These are phyloP conservation scores for Potorous gilbertii DNA, from an alignment of 2,797 vertebrate genomes.

Conservation along the genomic window DNA sequence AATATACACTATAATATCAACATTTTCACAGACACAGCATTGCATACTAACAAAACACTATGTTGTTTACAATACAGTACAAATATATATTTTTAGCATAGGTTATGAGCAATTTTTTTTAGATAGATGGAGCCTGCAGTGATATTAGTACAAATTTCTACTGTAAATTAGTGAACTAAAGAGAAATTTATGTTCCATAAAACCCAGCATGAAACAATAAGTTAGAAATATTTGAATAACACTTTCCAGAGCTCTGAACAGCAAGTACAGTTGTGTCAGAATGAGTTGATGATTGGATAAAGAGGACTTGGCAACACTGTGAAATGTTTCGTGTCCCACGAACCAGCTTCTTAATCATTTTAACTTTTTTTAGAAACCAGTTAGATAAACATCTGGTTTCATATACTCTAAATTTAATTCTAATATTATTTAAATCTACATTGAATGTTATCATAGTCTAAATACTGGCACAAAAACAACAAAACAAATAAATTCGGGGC, in stretches of 20 bases:
- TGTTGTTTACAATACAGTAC: slow-evolving; percentile 72
- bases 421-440: background rate
- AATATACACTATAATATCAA: slow-evolving; percentile 69
- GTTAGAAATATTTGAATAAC: slow-evolving; percentile 80
- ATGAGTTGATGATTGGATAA: slow-evolving; percentile 59
- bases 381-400: slow-evolving; percentile 1
- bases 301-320: background rate
- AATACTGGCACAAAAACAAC: slow-evolving; percentile 35
- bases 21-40: slow-evolving; percentile 75
- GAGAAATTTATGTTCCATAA: slow-evolving; percentile 82
- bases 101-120: slow-evolving; percentile 81
- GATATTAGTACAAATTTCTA: slow-evolving; percentile 79
- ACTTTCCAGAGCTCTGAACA: slow-evolving; percentile 74
- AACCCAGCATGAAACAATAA: slow-evolving; percentile 78
- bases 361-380: background rate
- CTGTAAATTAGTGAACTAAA: slow-evolving; percentile 80
- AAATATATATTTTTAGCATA: slow-evolving; percentile 78
- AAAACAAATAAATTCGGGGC: background rate
- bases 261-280: slow-evolving; percentile 61
- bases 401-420: background rate
- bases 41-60: slow-evolving; percentile 78
- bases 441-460: background rate
- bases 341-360: slow-evolving; percentile 12
- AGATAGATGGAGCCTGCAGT: slow-evolving; percentile 78
- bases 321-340: slow-evolving; percentile 33